Base-by-base conservation (phyloP, 2,888 invertebrate genomes). In the Crepidodera aurea region DNA sequence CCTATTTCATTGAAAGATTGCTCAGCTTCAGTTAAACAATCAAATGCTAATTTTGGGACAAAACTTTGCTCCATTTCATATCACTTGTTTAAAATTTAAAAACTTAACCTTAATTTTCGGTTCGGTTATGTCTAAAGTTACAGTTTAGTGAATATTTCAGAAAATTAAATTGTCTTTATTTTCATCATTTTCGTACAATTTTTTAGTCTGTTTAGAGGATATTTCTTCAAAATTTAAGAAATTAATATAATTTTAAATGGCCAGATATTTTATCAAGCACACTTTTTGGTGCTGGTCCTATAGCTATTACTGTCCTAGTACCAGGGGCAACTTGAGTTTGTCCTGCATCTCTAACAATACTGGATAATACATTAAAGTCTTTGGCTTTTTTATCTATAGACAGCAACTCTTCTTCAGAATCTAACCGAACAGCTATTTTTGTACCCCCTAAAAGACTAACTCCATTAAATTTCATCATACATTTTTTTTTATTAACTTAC, bases 241-340 rank as follows among this genome's bases (percentile, higher is more conserved):
- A 29, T 8, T 34, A 95, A 79, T 91, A 87, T 57, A 96, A 83
- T 81, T 94, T 95, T 66, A 96, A 85, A 81, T 95, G 92, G 51
- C 95, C 93, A 15, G 96, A 94, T 34, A 96, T 87, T 83, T 87
- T 82, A 78, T 96, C 92, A 70, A 97, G 85, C 42, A 89, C 77
- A 71, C 86, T 84, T 70, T 87, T 88, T 37, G 91, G 89, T 2
- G 92, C 96, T 48, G 97, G 98, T n/a, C 98, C 98, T 55, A 98
- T 86, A 1, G 94, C 96, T 58, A 96, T 83, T 1, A 97, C 96
- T 60, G 98, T 98, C 74, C 88, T 87, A 7, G 94, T 91, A 67
- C 96, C 96, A 0, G 92, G 87, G 46, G 90, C 90, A 66, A 98
- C 91, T 83, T 98, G 96, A 4, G 97, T 98, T 69, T 93, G 88